Conservation (phyloP, 2,888 invertebrate species). For the Camptogramma bilineatum region DNA sequence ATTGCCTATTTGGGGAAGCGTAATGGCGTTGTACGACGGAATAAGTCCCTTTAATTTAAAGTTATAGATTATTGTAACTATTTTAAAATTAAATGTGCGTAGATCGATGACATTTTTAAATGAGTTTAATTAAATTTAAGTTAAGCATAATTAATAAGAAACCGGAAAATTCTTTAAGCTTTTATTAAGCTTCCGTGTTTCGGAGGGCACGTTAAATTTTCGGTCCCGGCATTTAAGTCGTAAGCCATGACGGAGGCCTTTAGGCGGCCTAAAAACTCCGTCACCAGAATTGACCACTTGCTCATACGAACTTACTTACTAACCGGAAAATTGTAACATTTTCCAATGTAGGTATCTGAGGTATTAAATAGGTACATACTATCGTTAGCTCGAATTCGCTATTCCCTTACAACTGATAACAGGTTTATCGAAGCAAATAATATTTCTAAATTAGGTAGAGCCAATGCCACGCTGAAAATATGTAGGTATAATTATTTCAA, state of each 20-base stretch:
- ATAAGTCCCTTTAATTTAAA: conserved; percentile 9
- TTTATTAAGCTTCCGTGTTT: too few relatives aligned
- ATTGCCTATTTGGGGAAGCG: conserved; percentile 17
- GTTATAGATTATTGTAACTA: neutral
- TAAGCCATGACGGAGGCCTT: too few relatives aligned
- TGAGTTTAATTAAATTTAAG: neutral
- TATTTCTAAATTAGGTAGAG: too few relatives aligned
- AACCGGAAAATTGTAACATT: too few relatives aligned
- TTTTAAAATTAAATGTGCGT: neutral
- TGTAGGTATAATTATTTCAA: neutral
- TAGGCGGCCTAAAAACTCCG: too few relatives aligned
- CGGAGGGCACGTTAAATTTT: too few relatives aligned
- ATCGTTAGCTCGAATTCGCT: neutral
- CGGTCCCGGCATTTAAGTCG: too few relatives aligned
- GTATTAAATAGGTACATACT: neutral
- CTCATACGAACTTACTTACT: too few relatives aligned
- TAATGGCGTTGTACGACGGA: conserved; percentile 13
- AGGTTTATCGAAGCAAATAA: neutral
- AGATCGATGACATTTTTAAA: neutral
- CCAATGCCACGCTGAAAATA: neutral
- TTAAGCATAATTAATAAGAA: too few relatives aligned
- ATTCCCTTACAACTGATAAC: neutral
- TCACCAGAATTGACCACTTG: too few relatives aligned
- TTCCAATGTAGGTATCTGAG: neutral
- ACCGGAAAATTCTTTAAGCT: too few relatives aligned